Conservation (phyloP, 2,888 invertebrate genomes). For the Drosophila kokeensis region DNA sequence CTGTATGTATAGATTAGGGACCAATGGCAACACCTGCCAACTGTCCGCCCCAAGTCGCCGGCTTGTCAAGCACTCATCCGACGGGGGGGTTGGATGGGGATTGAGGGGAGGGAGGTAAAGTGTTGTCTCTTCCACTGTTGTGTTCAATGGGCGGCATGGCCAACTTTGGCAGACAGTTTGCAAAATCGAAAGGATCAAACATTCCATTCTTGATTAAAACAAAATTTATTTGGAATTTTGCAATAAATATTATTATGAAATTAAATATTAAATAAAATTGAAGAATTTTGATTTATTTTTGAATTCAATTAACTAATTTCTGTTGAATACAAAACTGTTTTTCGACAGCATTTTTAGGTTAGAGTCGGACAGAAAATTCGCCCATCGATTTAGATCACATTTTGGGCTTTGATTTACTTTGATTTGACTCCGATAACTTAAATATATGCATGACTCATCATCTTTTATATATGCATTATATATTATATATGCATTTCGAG, state of each 20-base stretch:
- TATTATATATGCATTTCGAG: background rate
- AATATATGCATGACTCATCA: background rate
- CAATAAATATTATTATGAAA: too few relatives aligned
- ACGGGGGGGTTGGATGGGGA: background rate
- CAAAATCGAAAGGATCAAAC: background rate
- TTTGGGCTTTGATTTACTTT: background rate
- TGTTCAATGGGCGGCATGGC: background rate
- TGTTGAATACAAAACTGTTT: background rate
- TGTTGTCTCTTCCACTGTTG: background rate
- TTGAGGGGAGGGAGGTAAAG: background rate
- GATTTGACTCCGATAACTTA: background rate
- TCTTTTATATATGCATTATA: background rate
- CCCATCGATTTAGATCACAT: background rate
- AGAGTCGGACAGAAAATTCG: background rate
- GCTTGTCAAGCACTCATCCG: constrained; percentile 15
- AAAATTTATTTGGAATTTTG: background rate
- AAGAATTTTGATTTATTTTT: background rate
- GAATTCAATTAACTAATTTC: background rate
- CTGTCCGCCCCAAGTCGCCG: constrained; percentile 21
- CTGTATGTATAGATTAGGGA: constrained; percentile 37
- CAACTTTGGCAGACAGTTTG: constrained; percentile 1
- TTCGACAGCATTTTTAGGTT: background rate
- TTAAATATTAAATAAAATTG: background rate
- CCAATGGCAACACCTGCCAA: constrained; percentile 66
- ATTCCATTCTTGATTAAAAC: background rate